phyloP scores from a whole-genome alignment of 2,113 vertebrate genomes.

The Phainopepla nitens region DNA sequence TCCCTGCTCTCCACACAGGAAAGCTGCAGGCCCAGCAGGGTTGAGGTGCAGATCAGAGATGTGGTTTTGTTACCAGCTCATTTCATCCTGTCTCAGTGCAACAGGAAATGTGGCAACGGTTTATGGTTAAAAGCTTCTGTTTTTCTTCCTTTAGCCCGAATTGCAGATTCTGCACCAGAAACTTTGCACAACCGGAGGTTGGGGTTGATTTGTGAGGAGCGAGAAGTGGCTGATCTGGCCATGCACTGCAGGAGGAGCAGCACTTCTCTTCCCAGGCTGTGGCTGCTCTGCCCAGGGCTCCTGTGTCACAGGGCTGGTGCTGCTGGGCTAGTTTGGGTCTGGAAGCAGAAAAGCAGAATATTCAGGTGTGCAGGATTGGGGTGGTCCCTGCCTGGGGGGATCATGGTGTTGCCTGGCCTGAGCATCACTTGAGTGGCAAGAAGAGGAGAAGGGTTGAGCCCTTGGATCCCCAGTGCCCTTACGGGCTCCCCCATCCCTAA shows the following conservation, averaged over 20 bases:
- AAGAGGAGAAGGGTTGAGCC: not conserved
- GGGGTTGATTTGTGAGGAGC: not conserved
- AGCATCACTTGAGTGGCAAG: not conserved
- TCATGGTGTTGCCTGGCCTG: not conserved
- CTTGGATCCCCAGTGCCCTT: not conserved
- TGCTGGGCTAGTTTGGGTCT: not conserved
- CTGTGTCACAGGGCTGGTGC: not conserved
- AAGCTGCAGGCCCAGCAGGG: not conserved
- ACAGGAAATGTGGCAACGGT: constrained; percentile 73
- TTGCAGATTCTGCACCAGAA: not conserved
- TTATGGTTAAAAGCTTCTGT: constrained; percentile 59
- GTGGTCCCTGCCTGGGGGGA: not conserved
- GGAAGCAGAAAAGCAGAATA: not conserved
- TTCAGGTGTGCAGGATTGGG: not conserved
- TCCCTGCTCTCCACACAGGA: not conserved
- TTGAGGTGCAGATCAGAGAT: not conserved
- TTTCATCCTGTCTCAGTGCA: not conserved
- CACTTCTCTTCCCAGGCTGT: not conserved
- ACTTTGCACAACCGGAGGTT: not conserved
- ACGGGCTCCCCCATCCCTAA: not conserved
- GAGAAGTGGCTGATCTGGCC: not conserved
- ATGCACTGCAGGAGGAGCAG: fast-evolving
- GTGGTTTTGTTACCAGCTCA: constrained; percentile 17
- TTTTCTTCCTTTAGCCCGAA: constrained; percentile 7
- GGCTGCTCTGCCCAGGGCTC: not conserved